Conservation (phyloP, 2,797 vertebrate species). For the Microctenopoma steveboyesi region DNA sequence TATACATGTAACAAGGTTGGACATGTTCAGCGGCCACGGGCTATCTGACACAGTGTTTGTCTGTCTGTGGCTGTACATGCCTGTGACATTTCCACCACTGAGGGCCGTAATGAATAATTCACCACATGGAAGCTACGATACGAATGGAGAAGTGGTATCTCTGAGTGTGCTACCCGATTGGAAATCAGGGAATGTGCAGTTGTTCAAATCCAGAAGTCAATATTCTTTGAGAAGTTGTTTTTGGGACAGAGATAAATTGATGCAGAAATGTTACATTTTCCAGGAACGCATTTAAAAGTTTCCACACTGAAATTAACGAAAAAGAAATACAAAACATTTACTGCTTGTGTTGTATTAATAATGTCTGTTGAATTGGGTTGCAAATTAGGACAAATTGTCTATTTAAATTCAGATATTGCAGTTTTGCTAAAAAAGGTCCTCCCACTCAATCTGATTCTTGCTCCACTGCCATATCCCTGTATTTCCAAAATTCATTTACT, state of each 20-base stretch:
- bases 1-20: background rate
- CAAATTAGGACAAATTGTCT: slow-evolving; percentile 31
- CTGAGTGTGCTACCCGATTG: slow-evolving; percentile 52
- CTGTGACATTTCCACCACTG: slow-evolving; percentile 75
- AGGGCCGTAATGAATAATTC: slow-evolving; percentile 77
- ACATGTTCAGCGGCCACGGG: slow-evolving; percentile 18
- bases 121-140: slow-evolving; percentile 55
- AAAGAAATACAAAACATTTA: slow-evolving; percentile 9
- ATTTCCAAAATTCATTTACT: slow-evolving; percentile 7
- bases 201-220: slow-evolving; percentile 20
- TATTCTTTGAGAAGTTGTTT: slow-evolving; percentile 13
- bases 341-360: slow-evolving; percentile 8
- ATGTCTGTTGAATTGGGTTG: slow-evolving; percentile 4
- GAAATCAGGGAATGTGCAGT: slow-evolving; percentile 28
- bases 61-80: slow-evolving; percentile 45
- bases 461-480: slow-evolving; percentile 19
- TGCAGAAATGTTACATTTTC: slow-evolving; percentile 9
- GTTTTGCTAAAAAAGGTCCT: slow-evolving; percentile 14
- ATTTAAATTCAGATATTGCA: slow-evolving; percentile 13
- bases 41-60: slow-evolving; percentile 56
- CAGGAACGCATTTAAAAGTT: slow-evolving; percentile 9
- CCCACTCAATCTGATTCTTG: slow-evolving; percentile 15
- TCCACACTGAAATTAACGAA: background rate
- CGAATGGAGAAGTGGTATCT: slow-evolving; percentile 63
- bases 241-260: slow-evolving; percentile 5